A percentile compares a stretch with the other conserved stretches of the same genome.
Conservation (phyloP, 1,140 invertebrate species). For the Scaptomyza pallida region DNA sequence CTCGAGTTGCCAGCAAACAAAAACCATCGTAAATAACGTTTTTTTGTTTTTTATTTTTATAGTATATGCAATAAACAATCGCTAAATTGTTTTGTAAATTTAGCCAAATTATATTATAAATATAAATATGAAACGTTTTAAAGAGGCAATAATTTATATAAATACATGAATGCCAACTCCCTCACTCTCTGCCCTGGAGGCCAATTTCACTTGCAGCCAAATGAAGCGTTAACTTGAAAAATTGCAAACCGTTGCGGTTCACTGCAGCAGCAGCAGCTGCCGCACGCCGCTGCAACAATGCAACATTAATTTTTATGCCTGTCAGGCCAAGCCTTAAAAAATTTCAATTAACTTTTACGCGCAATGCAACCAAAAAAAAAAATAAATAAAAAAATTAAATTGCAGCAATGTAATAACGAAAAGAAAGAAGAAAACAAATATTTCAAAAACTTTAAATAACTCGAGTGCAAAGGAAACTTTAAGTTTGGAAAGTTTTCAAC, state of each 20-base stretch:
- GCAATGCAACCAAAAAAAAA: slow-evolving; percentile 41
- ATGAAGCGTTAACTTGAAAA: slow-evolving; percentile 74
- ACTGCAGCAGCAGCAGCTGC: slow-evolving; percentile 45
- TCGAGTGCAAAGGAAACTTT: too few species aligned
- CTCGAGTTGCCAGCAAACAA: slow-evolving; percentile 59
- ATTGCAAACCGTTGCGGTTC: slow-evolving; percentile 77
- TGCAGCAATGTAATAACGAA: slow-evolving; percentile 18
- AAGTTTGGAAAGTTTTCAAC: background rate
- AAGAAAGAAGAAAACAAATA: slow-evolving; percentile 2
- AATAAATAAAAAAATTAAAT: too few species aligned
- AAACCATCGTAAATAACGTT: too few species aligned
- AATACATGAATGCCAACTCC: background rate
- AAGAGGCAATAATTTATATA: slow-evolving; percentile 8
- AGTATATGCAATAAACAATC: too few species aligned
- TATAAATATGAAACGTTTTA: slow-evolving; percentile 32
- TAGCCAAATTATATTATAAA: slow-evolving; percentile 18
- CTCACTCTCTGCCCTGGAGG: background rate
- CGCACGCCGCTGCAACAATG: slow-evolving; percentile 38
- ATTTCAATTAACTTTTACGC: slow-evolving; percentile 72
- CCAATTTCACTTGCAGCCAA: slow-evolving; percentile 71
- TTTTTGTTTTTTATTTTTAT: too few species aligned
- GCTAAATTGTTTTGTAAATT: slow-evolving; percentile 31
- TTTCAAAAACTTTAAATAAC: background rate
- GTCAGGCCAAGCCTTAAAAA: slow-evolving; percentile 66
- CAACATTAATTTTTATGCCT: slow-evolving; percentile 55